A percentile compares a stretch with the other conserved stretches of the same genome.
Conservation (phyloP, 30 jellyfish, hydroid and myxozoan genomes). For the Cassiopea xamachana region DNA sequence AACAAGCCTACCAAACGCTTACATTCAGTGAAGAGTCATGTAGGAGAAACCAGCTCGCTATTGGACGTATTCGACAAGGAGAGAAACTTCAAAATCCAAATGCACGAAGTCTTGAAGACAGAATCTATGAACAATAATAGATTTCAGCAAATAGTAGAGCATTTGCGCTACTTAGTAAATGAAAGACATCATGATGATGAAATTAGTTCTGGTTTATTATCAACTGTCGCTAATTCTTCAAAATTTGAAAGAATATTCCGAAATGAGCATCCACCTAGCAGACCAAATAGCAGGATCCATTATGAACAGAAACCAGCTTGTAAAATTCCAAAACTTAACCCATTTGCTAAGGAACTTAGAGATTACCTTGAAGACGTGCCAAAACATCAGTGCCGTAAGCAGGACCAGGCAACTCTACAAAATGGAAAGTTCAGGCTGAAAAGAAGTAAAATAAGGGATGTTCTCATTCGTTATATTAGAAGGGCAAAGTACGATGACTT, state of each 20-base stretch:
- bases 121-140: neutral
- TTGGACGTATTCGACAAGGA: neutral
- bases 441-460: conserved; percentile 29
- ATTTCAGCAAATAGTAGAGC: neutral
- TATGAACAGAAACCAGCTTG: conserved; percentile 18
- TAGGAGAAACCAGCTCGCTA: neutral
- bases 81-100: neutral
- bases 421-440: conserved; percentile 26
- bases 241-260: neutral
- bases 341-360: conserved; percentile 46
- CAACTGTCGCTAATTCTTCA: neutral
- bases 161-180: neutral
- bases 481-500: conserved; percentile 33
- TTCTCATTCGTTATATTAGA: conserved; percentile 21
- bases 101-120: neutral
- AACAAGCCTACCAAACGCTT: neutral
- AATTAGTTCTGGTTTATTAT: neutral
- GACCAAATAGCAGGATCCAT: neutral
- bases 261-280: neutral
- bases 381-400: neutral
- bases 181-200: neutral
- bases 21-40: neutral
- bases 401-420: neutral
- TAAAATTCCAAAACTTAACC: conserved; percentile 41
- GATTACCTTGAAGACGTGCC: neutral